These are phyloP conservation scores for Lamellibrachia satsuma DNA, from an alignment of 2,888 invertebrate genomes.

Conservation along the genomic window DNA sequence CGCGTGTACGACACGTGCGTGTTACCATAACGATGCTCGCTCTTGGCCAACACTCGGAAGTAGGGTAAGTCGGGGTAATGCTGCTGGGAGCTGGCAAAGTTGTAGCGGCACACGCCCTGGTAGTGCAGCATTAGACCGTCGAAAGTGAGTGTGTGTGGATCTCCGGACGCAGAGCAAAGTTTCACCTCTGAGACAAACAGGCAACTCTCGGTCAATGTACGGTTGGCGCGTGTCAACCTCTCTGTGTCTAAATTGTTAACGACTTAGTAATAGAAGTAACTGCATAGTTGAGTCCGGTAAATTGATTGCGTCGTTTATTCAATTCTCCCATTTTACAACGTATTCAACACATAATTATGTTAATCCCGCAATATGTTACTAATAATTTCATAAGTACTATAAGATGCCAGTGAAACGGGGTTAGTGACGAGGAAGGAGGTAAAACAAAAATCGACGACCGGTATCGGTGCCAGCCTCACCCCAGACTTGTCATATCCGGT, in stretches of 20 bases:
- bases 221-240: background rate
- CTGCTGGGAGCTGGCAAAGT: background rate
- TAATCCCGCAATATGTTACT: too few relatives aligned
- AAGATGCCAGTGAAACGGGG: background rate
- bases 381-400: background rate
- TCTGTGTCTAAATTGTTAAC: too few relatives aligned
- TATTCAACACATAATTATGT: too few relatives aligned
- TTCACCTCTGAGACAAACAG: slow-evolving; percentile 9
- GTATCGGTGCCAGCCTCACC: too few relatives aligned
- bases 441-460: too few relatives aligned
- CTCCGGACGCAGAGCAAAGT: slow-evolving; percentile 19
- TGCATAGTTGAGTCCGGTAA: too few relatives aligned
- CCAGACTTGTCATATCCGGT: too few relatives aligned
- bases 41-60: slow-evolving; percentile 6
- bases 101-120: slow-evolving; percentile 23
- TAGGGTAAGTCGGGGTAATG: background rate
- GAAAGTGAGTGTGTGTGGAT: slow-evolving; percentile 20
- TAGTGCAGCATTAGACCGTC: slow-evolving; percentile 22
- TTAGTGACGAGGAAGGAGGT: too few relatives aligned
- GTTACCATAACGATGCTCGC: slow-evolving; percentile 8
- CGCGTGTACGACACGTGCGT: background rate
- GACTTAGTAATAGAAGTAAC: too few relatives aligned
- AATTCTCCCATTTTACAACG: too few relatives aligned
- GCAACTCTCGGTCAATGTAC: background rate
- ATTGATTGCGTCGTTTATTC: too few relatives aligned